Base-by-base conservation (phyloP, 2,888 invertebrate species). In the Trichogramma dendrolimi region DNA sequence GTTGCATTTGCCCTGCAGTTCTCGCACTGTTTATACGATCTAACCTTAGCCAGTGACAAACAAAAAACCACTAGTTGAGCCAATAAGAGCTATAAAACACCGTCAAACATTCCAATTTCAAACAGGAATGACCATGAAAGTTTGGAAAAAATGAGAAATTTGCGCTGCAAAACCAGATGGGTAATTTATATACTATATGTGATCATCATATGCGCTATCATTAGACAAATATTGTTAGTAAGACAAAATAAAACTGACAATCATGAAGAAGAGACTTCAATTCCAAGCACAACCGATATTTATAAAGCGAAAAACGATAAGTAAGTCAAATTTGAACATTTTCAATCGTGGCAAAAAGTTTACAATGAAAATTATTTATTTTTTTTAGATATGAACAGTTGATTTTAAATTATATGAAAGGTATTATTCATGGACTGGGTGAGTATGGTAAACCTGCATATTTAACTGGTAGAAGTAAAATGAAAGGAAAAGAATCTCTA, bases 371-470 rank as follows among this genome's bases (percentile, higher is more conserved):
- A 43, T 4, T 42, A 50, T 41, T 46, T 27, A 46, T 50, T 75
- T 71, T 83, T 83, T 71, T 41, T 47, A 75, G 75, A 40, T 73
- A 71, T 46, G 86, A 87, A 68, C 74, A 76, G 51, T 80, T 83
- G 72, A 84, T 89, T 63, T 74, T 77, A 38, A 81, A 83, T 59
- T 88, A 91, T 73, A 85, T 90, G 67, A 80, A 81, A 11, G 83
- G 84, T 68, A 86, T 91, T 61, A 81, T 88, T 11, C 82, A 84
- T 4, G 87, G 87, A 4, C 79, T 93, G 51, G 94, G 94, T 0
- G 87, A 90, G 68, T 82, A 84, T 56, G 94, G 90, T 0, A 83
- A 82, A 10, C 84, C 89, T 0, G 90, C 89, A 0, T 81, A 81
- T 67, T 81, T 94, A 8, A 80, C 82, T 8, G 89, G 87, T 0